Evolutionary conservation across 2,888 invertebrate genomes (phyloP), one percentile per base, ranked within the genome.

Genomic region (Sphinx pinastri): DNA sequence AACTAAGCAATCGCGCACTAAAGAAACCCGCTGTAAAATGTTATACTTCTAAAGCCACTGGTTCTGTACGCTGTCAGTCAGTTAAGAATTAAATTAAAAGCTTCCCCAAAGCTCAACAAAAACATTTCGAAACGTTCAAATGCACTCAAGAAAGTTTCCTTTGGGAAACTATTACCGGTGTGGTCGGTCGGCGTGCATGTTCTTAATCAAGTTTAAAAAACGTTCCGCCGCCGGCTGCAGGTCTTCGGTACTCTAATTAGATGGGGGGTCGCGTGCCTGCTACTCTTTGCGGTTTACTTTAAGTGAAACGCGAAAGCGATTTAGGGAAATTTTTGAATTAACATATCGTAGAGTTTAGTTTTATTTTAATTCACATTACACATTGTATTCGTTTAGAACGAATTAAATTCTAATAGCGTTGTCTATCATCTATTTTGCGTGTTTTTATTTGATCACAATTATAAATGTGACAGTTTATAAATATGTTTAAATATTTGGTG

Each of bases 191-290:
- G 75, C 70, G 77, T 75, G 75, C 77, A 78, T 80, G 77, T 74
- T 78, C 74, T 73, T 79, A 80, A 84, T 84, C 78, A 82, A 84
- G 86, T 86, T 83, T 84, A 88, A 87, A 88, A 86, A 79, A 82
- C 79, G 79, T 78, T 77, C 78, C 79, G 83, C 80, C 77, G 72
- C 78, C 76, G 84, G 85, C 81, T 77, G 76, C 80, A 77, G 77
- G 79, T 80, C 82, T 81, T 79, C 81, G 51, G 74, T 81, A 79
- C 81, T 82, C 81, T 84, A 89, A 89, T 89, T 88, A 89, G 82
- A 86, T 82, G 74, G 75, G 73, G 82, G 81, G 84, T 83, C 84
- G 81, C 83, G 59, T 83, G 81, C 81, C 84, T 84, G 84, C 54
- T n/a, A 16, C n/a, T 47, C 16, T 72, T n/a, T 38, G 57, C 67